Evolutionary conservation across 2,888 invertebrate genomes (phyloP), one percentile per base, ranked within the genome.

Genomic region (Gymnosoma rotundatum): DNA sequence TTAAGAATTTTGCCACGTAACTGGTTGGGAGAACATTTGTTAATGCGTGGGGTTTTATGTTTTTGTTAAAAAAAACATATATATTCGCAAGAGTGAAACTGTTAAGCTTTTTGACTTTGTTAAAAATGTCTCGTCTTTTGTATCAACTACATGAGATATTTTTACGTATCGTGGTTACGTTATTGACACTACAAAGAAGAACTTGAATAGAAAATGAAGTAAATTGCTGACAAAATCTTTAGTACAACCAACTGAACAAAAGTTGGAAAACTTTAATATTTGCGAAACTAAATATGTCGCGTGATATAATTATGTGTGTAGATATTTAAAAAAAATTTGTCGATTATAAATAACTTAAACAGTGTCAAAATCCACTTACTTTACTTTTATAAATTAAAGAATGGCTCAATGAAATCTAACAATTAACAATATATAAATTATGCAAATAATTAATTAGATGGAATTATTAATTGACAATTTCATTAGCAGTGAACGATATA

Each of bases 91-190:
- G 70, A 72, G 18, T 60, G 66, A 72, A 75, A 78, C 66, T 83
- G 70, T 72, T 75, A 83, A 83, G 83, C 75, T 79, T 79, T 75
- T 83, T 75, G 74, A 75, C 75, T 72, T 83, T 64, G 78, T 69
- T 78, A 72, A 79, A 60, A 72, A 70, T 78, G 75, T 83, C 83
- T 79, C 75, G 83, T 79, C 75, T 70, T 76, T 82, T 64, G 56
- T 70, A 72, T 36, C 64, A 70, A 76, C 64, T 82, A 76, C 21
- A 76, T 52, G 70, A 64, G 42, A 76, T 64, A 76, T 70, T 81
- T 76, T 76, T 64, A 64, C 60, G 75, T 64, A 69, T 70, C 18
- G 50, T 75, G 79, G 45, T 48, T 75, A 36, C 14, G 9, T 52
- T 73, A 20, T 45, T n/a, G 42, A 36, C n/a, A 60, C 16, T 42